Evolutionary conservation across 2,888 invertebrate genomes (phyloP).

Genomic region (Volucella inanis): DNA sequence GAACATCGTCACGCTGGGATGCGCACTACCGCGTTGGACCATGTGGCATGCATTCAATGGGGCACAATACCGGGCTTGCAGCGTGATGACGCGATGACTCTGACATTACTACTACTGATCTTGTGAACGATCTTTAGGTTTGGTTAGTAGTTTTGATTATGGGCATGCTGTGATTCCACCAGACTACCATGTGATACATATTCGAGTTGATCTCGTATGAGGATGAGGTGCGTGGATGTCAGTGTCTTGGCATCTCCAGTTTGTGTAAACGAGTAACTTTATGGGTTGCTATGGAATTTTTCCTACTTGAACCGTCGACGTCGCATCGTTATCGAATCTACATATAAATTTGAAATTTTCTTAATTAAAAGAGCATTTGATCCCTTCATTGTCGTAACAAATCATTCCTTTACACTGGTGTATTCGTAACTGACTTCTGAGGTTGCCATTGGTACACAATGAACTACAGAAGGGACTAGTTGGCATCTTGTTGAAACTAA

Average conservation of each 20-base stretch:
- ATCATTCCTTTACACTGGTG: slow-evolving; percentile 58
- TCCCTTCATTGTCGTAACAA: slow-evolving; percentile 60
- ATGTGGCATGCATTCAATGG: slow-evolving; percentile 40
- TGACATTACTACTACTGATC: slow-evolving; percentile 60
- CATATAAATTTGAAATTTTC: slow-evolving; percentile 55
- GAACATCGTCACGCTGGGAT: slow-evolving; percentile 70
- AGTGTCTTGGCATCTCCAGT: slow-evolving; percentile 10
- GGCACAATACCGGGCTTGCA: slow-evolving; percentile 35
- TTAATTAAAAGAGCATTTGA: slow-evolving; percentile 72
- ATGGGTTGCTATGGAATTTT: slow-evolving; percentile 25
- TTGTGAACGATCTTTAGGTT: slow-evolving; percentile 47
- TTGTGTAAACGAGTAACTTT: slow-evolving; percentile 38
- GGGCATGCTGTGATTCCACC: slow-evolving; percentile 49
- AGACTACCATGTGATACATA: slow-evolving; percentile 62
- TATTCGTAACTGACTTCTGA: slow-evolving; percentile 39
- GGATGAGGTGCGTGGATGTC: slow-evolving; percentile 41
- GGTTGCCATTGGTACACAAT: slow-evolving; percentile 18
- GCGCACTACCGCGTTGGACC: slow-evolving; percentile 49
- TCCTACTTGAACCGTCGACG: slow-evolving; percentile 5
- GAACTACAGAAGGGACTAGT: slow-evolving; percentile 41
- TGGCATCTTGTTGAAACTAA: slow-evolving; percentile 61
- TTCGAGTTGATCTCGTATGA: slow-evolving; percentile 50
- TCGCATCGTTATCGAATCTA: slow-evolving; percentile 66
- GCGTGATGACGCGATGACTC: slow-evolving; percentile 66
- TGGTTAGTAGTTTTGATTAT: slow-evolving; percentile 54